Evolutionary conservation across 2,888 invertebrate species (phyloP), one percentile per base, ranked within the genome.

Genomic region (Temnothorax unifasciatus): DNA sequence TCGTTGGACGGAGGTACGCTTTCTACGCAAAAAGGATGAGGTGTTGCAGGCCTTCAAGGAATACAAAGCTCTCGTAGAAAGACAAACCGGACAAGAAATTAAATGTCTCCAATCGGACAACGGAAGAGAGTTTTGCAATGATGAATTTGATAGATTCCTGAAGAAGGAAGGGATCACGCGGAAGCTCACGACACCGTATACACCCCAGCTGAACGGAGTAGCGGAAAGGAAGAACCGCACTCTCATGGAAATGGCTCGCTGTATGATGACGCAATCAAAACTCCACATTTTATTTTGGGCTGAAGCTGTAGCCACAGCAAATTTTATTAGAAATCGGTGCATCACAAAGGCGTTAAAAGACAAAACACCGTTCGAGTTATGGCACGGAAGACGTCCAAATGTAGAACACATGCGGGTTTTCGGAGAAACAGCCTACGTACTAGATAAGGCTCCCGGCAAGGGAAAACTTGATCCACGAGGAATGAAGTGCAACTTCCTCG

Each of bases 201-300:
- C 50, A 0, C 50, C 69, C 0, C 50, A 69, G 13, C 6, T 13
- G 1, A 69, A 69, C 13, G 47, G 66, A 3, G 13, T 69, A 9
- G 34, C 34, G 13, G 50, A 69, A 6, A 29, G 34, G 9, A 69
- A 69, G 18, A 68, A 68, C 5, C 68, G 68, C 4, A 68, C 68
- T 9, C 15, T 68, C 9, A 18, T 68, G 1, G 29, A 69, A n/a
- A 52, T 29, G 50, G 34, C 50, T 6, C 69, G 50, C 2, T 69
- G 50, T 3, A n/a, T 68, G 25, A 3, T 68, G 18, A n/a, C n/a
- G 2, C 34, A 52, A 13, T 69, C 50, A 0, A n/a, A n/a, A 29
- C 13, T 52, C 0, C 34, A 47, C 1, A 18, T n/a, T 0, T 34
- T n/a, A 0, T 52, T 69, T 2, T 69, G 50, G 50, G 50, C 69